phyloP scores from a whole-genome alignment of 2,888 invertebrate species.

The Macaria notata region DNA sequence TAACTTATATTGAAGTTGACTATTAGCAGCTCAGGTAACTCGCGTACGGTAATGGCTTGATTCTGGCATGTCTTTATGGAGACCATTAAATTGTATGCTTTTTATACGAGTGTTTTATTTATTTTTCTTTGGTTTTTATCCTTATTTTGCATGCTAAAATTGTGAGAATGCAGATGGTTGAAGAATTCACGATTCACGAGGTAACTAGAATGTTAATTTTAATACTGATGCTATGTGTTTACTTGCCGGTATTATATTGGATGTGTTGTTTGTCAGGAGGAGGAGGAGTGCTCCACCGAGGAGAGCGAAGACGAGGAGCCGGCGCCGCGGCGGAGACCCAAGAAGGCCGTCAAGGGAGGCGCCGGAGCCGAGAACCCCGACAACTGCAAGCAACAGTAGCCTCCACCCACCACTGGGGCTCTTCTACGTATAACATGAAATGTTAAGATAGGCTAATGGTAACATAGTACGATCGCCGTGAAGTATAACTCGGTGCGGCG shows the following conservation, averaged over 20 bases:
- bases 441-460: conserved; percentile 19
- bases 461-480: conserved; percentile 17
- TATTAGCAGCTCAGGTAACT: conserved; percentile 65
- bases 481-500: conserved; percentile 30
- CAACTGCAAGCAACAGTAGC: conserved; percentile 89
- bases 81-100: conserved; percentile 81
- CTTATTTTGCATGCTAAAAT: conserved; percentile 65
- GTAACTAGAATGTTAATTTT: conserved; percentile 41
- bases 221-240: conserved; percentile 25
- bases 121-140: conserved; percentile 42
- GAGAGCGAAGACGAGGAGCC: conserved; percentile 83
- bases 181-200: conserved; percentile 63
- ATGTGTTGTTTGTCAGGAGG: conserved; percentile 54
- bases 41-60: conserved; percentile 68
- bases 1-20: conserved; percentile 73
- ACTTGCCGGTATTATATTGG: conserved; percentile 2
- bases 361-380: conserved; percentile 71
- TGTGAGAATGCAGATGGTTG: conserved; percentile 71
- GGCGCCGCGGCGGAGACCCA: conserved; percentile 65
- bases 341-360: conserved; percentile 51
- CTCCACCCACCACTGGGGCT: not conserved
- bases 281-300: conserved; percentile 80
- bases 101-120: conserved; percentile 70
- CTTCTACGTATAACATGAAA: conserved; percentile 3
- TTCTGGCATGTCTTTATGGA: conserved; percentile 74